Conservation (phyloP, 2,797 vertebrate genomes). For the Adelosebastes latens region DNA sequence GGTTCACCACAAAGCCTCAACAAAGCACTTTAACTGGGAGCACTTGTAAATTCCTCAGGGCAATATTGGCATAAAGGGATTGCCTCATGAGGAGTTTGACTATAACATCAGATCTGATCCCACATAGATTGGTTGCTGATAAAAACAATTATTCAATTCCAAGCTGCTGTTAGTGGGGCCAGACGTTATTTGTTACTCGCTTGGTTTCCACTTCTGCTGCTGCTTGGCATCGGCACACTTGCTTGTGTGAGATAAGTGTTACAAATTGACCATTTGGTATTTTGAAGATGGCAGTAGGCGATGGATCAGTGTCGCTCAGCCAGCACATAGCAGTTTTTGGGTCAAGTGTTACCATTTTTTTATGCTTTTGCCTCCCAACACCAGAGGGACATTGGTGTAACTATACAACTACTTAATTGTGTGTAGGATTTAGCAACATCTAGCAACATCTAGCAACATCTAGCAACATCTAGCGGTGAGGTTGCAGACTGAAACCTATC, state of each 20-base stretch:
- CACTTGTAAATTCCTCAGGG: background rate
- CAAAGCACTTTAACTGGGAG: background rate
- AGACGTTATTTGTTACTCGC: background rate
- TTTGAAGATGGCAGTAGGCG: background rate
- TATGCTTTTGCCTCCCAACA: background rate
- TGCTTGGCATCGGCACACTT: background rate
- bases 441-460: no score
- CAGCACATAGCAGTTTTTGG: background rate
- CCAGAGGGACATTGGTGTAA: background rate
- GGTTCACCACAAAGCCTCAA: background rate
- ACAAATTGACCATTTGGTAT: background rate
- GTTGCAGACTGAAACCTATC: no score
- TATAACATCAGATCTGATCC: background rate
- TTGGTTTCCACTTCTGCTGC: background rate
- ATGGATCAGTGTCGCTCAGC: background rate
- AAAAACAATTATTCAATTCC: background rate
- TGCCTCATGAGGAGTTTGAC: background rate
- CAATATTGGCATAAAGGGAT: conserved; percentile 1
- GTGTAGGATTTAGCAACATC: no score
- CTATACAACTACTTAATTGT: background rate
- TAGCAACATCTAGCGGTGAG: no score
- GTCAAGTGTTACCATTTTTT: background rate
- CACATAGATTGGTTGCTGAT: background rate
- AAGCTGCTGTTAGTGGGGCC: background rate
- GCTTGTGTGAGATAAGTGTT: background rate